These are phyloP conservation scores for Tetramorium parvispinum DNA, from an alignment of 1,140 invertebrate genomes.

Conservation along the genomic window DNA sequence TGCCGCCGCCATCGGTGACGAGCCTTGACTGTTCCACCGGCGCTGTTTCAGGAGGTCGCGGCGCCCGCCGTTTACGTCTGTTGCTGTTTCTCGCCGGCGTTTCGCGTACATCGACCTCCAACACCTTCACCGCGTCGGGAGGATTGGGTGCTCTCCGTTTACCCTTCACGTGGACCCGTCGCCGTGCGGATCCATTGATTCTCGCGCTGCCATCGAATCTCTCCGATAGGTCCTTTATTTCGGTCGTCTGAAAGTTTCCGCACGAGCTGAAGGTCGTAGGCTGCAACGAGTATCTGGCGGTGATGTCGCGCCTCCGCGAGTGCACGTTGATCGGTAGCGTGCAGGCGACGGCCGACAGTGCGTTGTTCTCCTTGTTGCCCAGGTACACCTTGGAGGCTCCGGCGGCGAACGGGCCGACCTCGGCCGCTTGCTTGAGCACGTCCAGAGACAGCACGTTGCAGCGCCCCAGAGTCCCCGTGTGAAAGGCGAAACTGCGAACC, in stretches of 20 bases:
- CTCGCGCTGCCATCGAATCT: slow-evolving; percentile 81
- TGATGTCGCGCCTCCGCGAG: slow-evolving; percentile 72
- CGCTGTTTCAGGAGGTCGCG: slow-evolving; percentile 85
- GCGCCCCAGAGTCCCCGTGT: slow-evolving; percentile 75
- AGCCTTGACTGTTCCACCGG: slow-evolving; percentile 18
- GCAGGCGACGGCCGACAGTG: slow-evolving; percentile 61
- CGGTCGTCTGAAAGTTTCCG: slow-evolving; percentile 83
- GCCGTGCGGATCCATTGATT: slow-evolving; percentile 85
- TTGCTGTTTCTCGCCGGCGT: slow-evolving; percentile 77
- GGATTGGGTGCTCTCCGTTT: slow-evolving; percentile 91
- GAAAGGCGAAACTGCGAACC: slow-evolving; percentile 90
- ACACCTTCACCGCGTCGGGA: slow-evolving; percentile 81
- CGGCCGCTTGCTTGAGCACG: slow-evolving; percentile 81
- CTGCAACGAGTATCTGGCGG: slow-evolving; percentile 80
- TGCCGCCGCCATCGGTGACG: slow-evolving; percentile 60
- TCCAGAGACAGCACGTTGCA: slow-evolving; percentile 60
- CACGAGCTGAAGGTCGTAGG: slow-evolving; percentile 85
- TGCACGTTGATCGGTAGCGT: slow-evolving; percentile 76
- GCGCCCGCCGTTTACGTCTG: slow-evolving; percentile 87
- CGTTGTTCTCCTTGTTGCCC: slow-evolving; percentile 71
- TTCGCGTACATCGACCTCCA: slow-evolving; percentile 68
- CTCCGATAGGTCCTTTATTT: slow-evolving; percentile 74
- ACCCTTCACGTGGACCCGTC: slow-evolving; percentile 89
- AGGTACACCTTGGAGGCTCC: slow-evolving; percentile 82
- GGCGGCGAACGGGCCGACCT: slow-evolving; percentile 87